Percentiles rank a stretch among this genome's conserved stretches.
phyloP scores from a whole-genome alignment of 2,888 invertebrate genomes.

The Pandemis corylana region DNA sequence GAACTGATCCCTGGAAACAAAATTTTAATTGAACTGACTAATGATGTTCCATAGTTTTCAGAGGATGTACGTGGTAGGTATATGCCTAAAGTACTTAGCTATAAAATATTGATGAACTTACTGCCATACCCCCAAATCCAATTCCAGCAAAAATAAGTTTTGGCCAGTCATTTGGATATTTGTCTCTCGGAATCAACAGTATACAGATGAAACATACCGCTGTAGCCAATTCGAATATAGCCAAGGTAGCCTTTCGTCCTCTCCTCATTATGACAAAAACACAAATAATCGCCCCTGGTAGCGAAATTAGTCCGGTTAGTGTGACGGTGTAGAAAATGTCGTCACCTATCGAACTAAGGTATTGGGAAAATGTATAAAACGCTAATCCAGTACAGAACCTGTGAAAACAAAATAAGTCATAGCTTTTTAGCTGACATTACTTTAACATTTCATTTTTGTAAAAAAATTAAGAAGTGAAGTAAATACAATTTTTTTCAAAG shows the following conservation, averaged over 20 bases:
- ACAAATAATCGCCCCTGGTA: constrained; percentile 83
- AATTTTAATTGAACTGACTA: not conserved
- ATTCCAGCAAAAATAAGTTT: constrained; percentile 85
- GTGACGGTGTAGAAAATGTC: constrained; percentile 83
- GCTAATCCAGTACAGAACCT: constrained; percentile 85
- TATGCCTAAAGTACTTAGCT: not conserved
- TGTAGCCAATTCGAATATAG: constrained; percentile 76
- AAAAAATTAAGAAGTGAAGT: too few relatives aligned
- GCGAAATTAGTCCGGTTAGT: constrained; percentile 81
- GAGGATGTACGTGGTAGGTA: not conserved
- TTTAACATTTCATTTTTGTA: not conserved
- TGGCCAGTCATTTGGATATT: constrained; percentile 80
- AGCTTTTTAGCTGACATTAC: too few relatives aligned
- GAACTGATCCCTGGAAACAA: constrained; percentile 77
- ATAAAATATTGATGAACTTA: constrained; percentile 61
- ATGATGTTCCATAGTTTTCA: not conserved
- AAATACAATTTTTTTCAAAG: too few relatives aligned
- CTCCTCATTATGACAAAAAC: constrained; percentile 75
- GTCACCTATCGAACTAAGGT: constrained; percentile 81
- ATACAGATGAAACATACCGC: constrained; percentile 80
- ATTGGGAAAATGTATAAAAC: constrained; percentile 86
- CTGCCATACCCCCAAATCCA: constrained; percentile 87
- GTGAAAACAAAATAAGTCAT: constrained; percentile 44
- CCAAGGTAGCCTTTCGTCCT: constrained; percentile 81
- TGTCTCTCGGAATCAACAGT: constrained; percentile 75